A percentile compares a stretch with the other conserved stretches of the same genome.
phyloP scores from a whole-genome alignment of 1,140 invertebrate genomes.

The Bombus waltoni region DNA sequence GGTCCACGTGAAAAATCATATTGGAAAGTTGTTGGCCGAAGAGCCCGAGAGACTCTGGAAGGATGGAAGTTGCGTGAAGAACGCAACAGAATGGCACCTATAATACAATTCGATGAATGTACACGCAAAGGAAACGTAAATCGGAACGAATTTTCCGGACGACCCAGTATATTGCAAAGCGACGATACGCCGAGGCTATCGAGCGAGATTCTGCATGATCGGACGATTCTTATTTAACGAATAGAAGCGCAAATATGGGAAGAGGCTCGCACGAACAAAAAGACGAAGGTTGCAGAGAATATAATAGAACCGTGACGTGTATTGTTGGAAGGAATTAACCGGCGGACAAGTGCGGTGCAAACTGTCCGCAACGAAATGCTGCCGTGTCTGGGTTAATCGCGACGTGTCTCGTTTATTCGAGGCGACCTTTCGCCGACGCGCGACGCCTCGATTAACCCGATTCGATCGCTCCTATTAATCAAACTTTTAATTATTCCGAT shows the following conservation, averaged over 20 bases:
- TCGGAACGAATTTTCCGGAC: too few relatives aligned
- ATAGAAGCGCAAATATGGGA: slow-evolving; percentile 40
- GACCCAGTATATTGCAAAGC: too few relatives aligned
- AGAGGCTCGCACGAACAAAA: not conserved
- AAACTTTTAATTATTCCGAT: slow-evolving; percentile 12
- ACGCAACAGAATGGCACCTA: too few relatives aligned
- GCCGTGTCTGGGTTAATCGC: slow-evolving; percentile 19
- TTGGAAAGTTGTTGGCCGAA: too few relatives aligned
- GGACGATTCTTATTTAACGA: not conserved
- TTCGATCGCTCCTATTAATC: not conserved
- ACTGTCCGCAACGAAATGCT: slow-evolving; percentile 29
- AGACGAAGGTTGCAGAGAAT: not conserved
- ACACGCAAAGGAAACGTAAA: too few relatives aligned
- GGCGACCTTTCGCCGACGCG: not conserved
- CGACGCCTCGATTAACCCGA: slow-evolving; percentile 10
- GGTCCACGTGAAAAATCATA: too few relatives aligned
- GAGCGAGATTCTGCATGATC: not conserved
- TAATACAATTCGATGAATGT: too few relatives aligned
- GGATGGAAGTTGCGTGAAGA: too few relatives aligned
- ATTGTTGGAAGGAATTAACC: slow-evolving; percentile 26
- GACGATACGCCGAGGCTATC: not conserved
- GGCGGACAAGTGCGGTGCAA: slow-evolving; percentile 20
- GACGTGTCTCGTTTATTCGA: slow-evolving; percentile 20
- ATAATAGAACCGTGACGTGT: slow-evolving; percentile 30
- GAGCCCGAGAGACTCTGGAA: too few relatives aligned